These are phyloP conservation scores for Odontocolon sp. DNA, from an alignment of 2,888 invertebrate genomes.

Conservation along the genomic window DNA sequence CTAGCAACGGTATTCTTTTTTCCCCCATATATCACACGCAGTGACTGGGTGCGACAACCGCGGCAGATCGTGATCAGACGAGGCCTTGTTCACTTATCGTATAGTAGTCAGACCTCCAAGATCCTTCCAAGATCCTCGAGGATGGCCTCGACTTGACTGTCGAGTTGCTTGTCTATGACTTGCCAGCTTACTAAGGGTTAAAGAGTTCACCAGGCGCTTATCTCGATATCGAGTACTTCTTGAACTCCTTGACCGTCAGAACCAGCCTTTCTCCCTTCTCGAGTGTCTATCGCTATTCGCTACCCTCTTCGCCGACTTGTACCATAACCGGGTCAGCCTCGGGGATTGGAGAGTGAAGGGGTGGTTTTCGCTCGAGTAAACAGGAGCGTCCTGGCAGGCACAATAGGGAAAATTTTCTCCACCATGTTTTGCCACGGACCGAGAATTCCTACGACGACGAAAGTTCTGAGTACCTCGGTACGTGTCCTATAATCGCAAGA, in stretches of 20 bases:
- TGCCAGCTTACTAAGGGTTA: conserved; percentile 14
- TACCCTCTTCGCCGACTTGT: no score
- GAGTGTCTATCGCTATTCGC: no score
- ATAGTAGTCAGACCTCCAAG: conserved; percentile 50
- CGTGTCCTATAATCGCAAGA: conserved; percentile 41
- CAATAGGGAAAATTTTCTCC: conserved; percentile 36
- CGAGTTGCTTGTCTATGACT: conserved; percentile 2
- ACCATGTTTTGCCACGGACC: not conserved
- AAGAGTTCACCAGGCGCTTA: conserved; percentile 42
- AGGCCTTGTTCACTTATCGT: conserved; percentile 37
- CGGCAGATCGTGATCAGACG: conserved; percentile 18
- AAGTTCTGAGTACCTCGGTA: conserved; percentile 15
- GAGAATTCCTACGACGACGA: not conserved
- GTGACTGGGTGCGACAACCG: not conserved
- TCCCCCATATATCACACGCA: not conserved
- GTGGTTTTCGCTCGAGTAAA: conserved; percentile 27
- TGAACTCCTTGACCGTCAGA: conserved; percentile 51
- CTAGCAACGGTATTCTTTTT: not conserved
- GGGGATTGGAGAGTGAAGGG: not conserved
- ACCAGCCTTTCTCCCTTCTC: conserved; percentile 4
- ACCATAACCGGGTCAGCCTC: no score
- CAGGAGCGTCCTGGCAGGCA: conserved; percentile 1
- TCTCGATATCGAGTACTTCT: conserved; percentile 57
- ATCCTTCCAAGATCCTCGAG: conserved; percentile 12
- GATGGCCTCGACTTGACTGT: not conserved